Percentiles rank a stretch among this genome's conserved stretches.
These are phyloP conservation scores for Hippocampus comes DNA, from an alignment of 2,113 vertebrate species.

Conservation along the genomic window DNA sequence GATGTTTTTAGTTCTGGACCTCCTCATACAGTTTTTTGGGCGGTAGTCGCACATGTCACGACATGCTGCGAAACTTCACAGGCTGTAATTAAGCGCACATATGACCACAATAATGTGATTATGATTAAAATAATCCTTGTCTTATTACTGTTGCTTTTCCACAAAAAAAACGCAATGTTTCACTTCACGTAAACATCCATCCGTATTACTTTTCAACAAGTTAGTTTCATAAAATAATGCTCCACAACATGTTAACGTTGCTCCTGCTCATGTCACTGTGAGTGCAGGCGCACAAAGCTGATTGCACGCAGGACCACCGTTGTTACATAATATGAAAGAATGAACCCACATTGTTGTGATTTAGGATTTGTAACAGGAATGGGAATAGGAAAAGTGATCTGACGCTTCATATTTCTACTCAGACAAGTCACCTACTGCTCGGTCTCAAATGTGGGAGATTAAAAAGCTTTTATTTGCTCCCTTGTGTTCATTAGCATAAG, in stretches of 20 bases:
- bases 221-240: not conserved
- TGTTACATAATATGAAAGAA: slow-evolving; percentile 33
- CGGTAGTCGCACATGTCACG: too few species aligned
- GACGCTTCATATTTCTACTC: slow-evolving; percentile 3
- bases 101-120: not conserved
- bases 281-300: not conserved
- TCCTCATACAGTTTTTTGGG: too few species aligned
- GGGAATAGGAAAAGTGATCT: slow-evolving; percentile 10
- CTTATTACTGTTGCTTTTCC: not conserved
- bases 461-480: slow-evolving; percentile 48
- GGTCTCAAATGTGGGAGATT: slow-evolving; percentile 45
- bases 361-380: not conserved
- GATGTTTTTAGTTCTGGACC: too few species aligned
- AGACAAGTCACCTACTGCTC: slow-evolving; percentile 38
- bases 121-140: not conserved
- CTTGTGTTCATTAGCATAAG: slow-evolving; percentile 46
- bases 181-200: too few species aligned
- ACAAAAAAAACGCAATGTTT: too few species aligned
- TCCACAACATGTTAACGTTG: not conserved
- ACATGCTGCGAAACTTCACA: not conserved
- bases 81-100: not conserved
- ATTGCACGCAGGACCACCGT: slow-evolving; percentile 5
- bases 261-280: not conserved
- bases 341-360: slow-evolving; percentile 7
- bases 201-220: not conserved